Conservation (phyloP, 2,797 vertebrate species). For the Dendrocincla fuliginosa region DNA sequence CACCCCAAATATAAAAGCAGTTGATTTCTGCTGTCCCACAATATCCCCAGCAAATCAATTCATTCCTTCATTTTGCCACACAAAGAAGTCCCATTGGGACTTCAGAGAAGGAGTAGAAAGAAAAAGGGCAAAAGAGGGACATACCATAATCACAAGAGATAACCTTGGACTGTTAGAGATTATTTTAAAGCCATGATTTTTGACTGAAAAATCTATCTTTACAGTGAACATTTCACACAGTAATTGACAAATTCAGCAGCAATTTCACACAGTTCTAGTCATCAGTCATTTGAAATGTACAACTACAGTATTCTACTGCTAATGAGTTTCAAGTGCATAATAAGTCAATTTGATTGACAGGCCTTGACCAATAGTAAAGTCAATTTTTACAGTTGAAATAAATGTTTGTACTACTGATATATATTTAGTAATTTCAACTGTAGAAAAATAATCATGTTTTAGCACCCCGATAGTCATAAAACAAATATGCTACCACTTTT, state of each 20-base stretch:
- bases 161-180: background rate
- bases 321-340: slow-evolving; percentile 48
- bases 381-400: slow-evolving; percentile 27
- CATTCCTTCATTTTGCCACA: background rate
- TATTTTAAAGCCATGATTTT: slow-evolving; percentile 9
- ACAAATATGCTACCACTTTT: background rate
- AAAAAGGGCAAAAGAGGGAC: background rate
- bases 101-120: background rate
- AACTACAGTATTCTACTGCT: background rate
- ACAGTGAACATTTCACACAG: background rate
- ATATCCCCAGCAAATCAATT: background rate
- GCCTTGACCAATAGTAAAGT: slow-evolving; percentile 2
- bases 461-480: background rate
- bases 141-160: background rate
- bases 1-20: background rate
- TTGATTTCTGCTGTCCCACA: background rate
- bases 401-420: background rate
- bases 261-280: slow-evolving; percentile 21
- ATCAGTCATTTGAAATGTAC: slow-evolving; percentile 38
- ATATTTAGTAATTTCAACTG: background rate
- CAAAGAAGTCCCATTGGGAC: background rate
- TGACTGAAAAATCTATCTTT: slow-evolving; percentile 14
- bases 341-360: slow-evolving; percentile 42
- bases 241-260: slow-evolving; percentile 38
- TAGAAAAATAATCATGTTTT: background rate